Evolutionary conservation across 2,888 invertebrate species (phyloP).

Genomic region (Diogma glabrata): DNA sequence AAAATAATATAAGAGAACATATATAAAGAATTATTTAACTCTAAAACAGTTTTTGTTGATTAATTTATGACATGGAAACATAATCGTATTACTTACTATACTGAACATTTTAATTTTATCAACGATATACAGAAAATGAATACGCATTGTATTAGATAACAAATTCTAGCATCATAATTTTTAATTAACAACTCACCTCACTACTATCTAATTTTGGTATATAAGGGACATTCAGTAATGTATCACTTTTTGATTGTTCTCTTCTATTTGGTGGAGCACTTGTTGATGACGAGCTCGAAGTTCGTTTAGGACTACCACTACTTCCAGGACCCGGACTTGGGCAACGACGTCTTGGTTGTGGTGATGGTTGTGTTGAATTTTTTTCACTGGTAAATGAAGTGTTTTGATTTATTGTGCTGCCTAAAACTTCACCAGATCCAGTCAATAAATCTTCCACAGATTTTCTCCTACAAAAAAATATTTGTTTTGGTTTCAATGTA

Average conservation of each 20-base stretch:
- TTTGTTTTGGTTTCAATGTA: too few species aligned
- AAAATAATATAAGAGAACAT: too few species aligned
- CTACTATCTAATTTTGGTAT: slow-evolving; percentile 18
- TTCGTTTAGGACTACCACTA: background rate
- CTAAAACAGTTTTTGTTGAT: too few species aligned
- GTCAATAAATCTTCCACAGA: slow-evolving; percentile 52
- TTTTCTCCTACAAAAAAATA: slow-evolving; percentile 42
- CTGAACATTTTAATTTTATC: too few species aligned
- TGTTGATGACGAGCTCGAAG: background rate
- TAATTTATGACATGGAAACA: too few species aligned
- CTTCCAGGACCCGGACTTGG: too few species aligned
- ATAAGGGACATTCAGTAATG: slow-evolving; percentile 16
- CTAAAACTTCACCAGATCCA: slow-evolving; percentile 53
- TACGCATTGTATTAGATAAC: background rate
- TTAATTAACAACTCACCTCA: slow-evolving; percentile 17
- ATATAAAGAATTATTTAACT: too few species aligned
- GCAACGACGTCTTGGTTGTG: slow-evolving; percentile 5
- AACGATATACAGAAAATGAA: too few species aligned
- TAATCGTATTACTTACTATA: too few species aligned
- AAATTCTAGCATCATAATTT: background rate
- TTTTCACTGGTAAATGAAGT: slow-evolving; percentile 38
- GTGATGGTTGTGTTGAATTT: slow-evolving; percentile 7
- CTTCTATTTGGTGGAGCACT: background rate
- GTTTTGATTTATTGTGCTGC: slow-evolving; percentile 50
- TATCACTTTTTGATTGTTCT: slow-evolving; percentile 16